Percentiles rank a stretch among this genome's conserved stretches.
These are phyloP conservation scores for Silurus asotus DNA, from an alignment of 2,113 vertebrate genomes.

Conservation along the genomic window DNA sequence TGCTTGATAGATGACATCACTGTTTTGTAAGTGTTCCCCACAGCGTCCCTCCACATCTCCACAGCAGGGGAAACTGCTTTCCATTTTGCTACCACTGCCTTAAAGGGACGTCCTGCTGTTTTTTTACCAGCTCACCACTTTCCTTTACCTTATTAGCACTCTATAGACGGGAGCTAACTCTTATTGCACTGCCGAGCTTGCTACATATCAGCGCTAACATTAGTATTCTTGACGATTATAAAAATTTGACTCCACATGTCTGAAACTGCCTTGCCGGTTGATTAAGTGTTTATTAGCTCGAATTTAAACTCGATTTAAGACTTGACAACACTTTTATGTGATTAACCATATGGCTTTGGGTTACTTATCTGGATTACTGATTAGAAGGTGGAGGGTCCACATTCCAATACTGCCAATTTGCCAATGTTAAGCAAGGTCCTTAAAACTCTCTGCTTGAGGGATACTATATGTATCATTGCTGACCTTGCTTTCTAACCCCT, in stretches of 20 bases:
- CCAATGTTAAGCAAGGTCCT: neutral
- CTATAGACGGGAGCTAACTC: conserved; percentile 45
- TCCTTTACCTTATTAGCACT: conserved; percentile 45
- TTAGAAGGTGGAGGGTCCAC: neutral
- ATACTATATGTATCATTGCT: neutral
- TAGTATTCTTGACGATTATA: conserved; percentile 28
- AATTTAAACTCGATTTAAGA: conserved; percentile 25
- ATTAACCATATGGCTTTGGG: neutral
- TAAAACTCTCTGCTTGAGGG: neutral
- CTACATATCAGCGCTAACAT: conserved; percentile 21
- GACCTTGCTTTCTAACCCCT: neutral
- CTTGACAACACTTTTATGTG: conserved; percentile 18
- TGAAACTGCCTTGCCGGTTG: conserved; percentile 12
- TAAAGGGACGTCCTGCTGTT: conserved; percentile 45
- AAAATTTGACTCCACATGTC: neutral
- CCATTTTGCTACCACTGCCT: conserved; percentile 49
- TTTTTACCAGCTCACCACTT: conserved; percentile 35
- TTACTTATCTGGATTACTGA: neutral
- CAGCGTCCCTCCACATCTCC: conserved; percentile 38
- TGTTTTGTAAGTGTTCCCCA: conserved; percentile 45
- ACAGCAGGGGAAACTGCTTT: conserved; percentile 44
- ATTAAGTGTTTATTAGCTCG: conserved; percentile 37
- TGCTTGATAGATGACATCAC: conserved; percentile 54
- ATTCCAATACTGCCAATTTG: neutral
- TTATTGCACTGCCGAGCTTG: conserved; percentile 2